Evolutionary conservation across 2,113 vertebrate genomes (phyloP).

Genomic region (Nesoenas mayeri): DNA sequence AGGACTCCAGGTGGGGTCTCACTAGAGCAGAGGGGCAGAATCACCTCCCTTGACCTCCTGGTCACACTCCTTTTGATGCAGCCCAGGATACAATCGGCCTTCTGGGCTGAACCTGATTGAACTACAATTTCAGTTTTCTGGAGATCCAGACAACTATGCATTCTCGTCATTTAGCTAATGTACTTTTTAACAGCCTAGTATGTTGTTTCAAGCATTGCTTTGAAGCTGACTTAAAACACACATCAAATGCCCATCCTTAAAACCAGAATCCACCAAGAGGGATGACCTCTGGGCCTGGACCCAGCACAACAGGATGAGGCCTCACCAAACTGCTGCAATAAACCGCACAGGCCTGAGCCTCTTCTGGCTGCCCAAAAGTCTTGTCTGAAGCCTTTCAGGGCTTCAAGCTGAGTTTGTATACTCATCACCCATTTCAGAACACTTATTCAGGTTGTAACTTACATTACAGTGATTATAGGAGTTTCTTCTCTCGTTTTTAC

Average conservation of each 20-base stretch:
- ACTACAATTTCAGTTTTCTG: not conserved
- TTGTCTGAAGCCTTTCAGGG: not conserved
- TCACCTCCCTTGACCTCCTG: too few species aligned
- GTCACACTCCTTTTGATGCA: too few species aligned
- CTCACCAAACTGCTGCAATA: not conserved
- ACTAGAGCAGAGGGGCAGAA: too few species aligned
- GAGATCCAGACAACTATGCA: rapidly evolving
- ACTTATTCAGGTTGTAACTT: not conserved
- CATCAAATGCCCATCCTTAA: not conserved
- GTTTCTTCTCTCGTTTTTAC: not conserved
- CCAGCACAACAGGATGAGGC: rapidly evolving
- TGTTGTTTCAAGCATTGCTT: not conserved
- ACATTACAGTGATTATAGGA: not conserved
- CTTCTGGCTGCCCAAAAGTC: not conserved
- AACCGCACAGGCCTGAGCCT: not conserved
- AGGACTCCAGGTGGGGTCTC: too few species aligned
- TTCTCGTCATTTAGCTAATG: rapidly evolving
- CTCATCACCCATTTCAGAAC: rapidly evolving
- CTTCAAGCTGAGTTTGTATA: not conserved
- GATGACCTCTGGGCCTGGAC: too few species aligned
- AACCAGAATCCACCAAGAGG: not conserved
- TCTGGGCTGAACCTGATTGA: too few species aligned
- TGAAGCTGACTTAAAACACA: not conserved
- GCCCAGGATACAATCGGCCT: too few species aligned
- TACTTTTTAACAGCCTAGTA: not conserved